Evolutionary conservation across 2,888 invertebrate species (phyloP).

Genomic region (Amphimallon solstitiale): DNA sequence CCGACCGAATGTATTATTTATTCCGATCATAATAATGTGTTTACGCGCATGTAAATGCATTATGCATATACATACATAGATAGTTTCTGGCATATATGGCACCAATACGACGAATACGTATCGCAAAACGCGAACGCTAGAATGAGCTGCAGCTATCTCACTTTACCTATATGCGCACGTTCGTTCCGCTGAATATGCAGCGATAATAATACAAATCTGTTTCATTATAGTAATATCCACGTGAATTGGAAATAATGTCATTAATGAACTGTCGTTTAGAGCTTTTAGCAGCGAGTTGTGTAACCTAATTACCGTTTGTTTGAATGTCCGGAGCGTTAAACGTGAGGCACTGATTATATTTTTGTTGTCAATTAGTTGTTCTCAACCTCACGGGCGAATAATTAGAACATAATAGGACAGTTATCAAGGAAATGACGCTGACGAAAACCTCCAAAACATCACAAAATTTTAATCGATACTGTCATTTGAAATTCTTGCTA

Average conservation of each 20-base stretch:
- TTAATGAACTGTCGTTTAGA: conserved; percentile 46
- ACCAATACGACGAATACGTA: not conserved
- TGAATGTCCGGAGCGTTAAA: conserved; percentile 48
- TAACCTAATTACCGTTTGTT: conserved; percentile 51
- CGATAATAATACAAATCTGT: conserved; percentile 41
- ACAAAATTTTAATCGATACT: too few species aligned
- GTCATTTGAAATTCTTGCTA: too few species aligned
- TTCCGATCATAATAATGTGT: too few species aligned
- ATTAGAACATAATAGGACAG: conserved; percentile 6
- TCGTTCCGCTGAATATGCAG: conserved; percentile 4
- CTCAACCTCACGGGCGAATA: conserved; percentile 37
- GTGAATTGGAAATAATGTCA: conserved; percentile 47
- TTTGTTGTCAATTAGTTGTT: conserved; percentile 45
- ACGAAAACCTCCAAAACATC: too few species aligned
- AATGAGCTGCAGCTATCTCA: too few species aligned
- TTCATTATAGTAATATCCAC: conserved; percentile 46
- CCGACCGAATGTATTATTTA: too few species aligned
- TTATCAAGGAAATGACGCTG: too few species aligned
- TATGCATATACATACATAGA: too few species aligned
- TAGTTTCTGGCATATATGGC: not conserved
- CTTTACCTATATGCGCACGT: not conserved
- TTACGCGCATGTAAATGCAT: too few species aligned
- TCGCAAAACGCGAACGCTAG: not conserved
- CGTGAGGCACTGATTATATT: conserved; percentile 46
- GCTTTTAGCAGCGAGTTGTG: conserved; percentile 47